Conservation (phyloP, 2,888 invertebrate species). For the Phortica okadai region DNA sequence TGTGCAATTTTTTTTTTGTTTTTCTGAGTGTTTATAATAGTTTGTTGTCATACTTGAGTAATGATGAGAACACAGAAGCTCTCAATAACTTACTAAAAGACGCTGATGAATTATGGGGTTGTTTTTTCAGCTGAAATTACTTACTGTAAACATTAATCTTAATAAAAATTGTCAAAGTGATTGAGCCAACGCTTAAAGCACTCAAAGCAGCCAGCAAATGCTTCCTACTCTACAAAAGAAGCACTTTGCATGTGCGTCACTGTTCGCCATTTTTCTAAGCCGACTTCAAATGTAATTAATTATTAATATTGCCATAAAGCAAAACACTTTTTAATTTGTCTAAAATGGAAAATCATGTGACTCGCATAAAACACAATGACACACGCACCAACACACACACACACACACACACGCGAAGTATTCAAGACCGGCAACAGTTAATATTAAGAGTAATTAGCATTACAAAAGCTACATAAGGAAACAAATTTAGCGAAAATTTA, state of each 20-base stretch:
- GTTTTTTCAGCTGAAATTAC: too few species aligned
- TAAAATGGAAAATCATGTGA: not conserved
- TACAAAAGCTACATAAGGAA: constrained; percentile 44
- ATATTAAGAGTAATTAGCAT: constrained; percentile 6
- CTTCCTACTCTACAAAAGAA: not conserved
- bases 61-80: too few species aligned
- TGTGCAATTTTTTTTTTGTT: too few species aligned
- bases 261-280: not conserved
- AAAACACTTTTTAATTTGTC: constrained; percentile 5
- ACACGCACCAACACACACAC: not conserved
- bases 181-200: not conserved
- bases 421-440: not conserved
- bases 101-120: too few species aligned
- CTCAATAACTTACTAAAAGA: too few species aligned
- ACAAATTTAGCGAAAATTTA: constrained; percentile 15
- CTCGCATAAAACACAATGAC: not conserved
- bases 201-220: not conserved
- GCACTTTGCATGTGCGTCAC: not conserved
- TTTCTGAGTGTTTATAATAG: too few species aligned
- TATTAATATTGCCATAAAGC: not conserved
- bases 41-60: too few species aligned
- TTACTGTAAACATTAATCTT: too few species aligned
- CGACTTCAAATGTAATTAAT: not conserved
- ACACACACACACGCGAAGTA: too few species aligned
- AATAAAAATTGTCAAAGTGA: too few species aligned